phyloP scores from a whole-genome alignment of 2,888 invertebrate genomes.

The Psylliodes chrysocephalus region DNA sequence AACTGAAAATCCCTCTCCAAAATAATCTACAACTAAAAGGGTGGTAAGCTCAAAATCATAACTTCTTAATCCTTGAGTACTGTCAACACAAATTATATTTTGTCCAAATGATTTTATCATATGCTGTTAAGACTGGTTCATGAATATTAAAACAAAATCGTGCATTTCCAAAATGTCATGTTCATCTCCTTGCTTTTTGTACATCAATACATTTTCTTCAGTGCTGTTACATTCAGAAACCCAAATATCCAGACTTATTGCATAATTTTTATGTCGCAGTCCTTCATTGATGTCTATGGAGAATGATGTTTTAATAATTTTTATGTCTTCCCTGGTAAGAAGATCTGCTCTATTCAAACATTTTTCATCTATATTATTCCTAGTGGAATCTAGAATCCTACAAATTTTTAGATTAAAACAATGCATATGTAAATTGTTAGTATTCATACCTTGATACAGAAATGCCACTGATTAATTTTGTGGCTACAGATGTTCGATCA shows the following conservation, averaged over 20 bases:
- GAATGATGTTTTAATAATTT: not conserved
- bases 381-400: slow-evolving; percentile 25
- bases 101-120: not conserved
- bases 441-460: not conserved
- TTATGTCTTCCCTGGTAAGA: not conserved
- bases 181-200: slow-evolving; percentile 31
- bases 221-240: slow-evolving; percentile 5
- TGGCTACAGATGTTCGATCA: not conserved
- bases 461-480: not conserved
- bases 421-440: not conserved
- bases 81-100: slow-evolving; percentile 23
- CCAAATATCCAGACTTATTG: not conserved
- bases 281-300: not conserved
- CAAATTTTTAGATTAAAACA: not conserved
- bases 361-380: slow-evolving; percentile 16
- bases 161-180: not conserved
- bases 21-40: slow-evolving; percentile 26
- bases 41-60: slow-evolving; percentile 28
- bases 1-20: slow-evolving; percentile 24
- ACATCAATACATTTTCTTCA: slow-evolving; percentile 25
- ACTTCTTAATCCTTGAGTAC: slow-evolving; percentile 16
- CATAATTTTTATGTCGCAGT: not conserved
- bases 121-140: slow-evolving; percentile 18
- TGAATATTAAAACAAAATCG: slow-evolving; percentile 35
- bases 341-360: not conserved